Evolutionary conservation across 2,113 vertebrate species (phyloP).

Genomic region (human): GRCh38 chr4:113477001-113477500

Average conservation of each 20-base stretch:
- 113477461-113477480: not conserved
- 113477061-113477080: no score
- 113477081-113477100: no score
- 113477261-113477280: conserved; percentile 22
- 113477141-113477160: no score
- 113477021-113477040: no score
- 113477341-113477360: not conserved
- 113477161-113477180: not conserved
- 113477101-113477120: no score
- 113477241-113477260: not conserved
- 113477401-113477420: not conserved
- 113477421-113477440: not conserved
- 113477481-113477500: not conserved
- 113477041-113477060: no score
- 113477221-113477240: not conserved
- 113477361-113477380: not conserved
- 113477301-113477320: not conserved
- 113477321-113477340: not conserved
- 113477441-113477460: not conserved
- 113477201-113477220: not conserved
- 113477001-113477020: no score
- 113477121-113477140: no score
- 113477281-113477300: not conserved
- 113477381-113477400: not conserved
- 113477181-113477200: not conserved